Evolutionary conservation across 2,888 invertebrate genomes (phyloP).

Genomic region (Cabera pusaria): DNA sequence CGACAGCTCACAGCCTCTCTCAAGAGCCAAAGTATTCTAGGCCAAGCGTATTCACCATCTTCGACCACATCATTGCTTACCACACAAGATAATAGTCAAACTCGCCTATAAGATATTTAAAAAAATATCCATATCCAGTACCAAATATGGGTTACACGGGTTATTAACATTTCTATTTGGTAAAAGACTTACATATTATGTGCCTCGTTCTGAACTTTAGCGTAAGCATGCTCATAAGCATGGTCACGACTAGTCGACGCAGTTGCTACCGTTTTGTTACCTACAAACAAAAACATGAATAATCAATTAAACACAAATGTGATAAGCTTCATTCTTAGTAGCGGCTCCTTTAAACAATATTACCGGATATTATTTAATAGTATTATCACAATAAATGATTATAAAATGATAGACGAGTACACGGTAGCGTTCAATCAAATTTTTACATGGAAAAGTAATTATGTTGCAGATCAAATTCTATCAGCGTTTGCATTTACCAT

Average conservation of each 20-base stretch:
- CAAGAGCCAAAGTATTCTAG: no score
- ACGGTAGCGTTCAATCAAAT: slow-evolving; percentile 36
- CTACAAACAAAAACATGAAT: slow-evolving; percentile 36
- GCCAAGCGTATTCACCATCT: no score
- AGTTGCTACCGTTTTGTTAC: slow-evolving; percentile 55
- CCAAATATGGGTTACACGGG: no score
- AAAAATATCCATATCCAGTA: no score
- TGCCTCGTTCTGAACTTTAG: slow-evolving; percentile 85
- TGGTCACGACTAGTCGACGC: slow-evolving; percentile 79
- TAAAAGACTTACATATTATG: slow-evolving; percentile 64
- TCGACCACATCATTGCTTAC: no score
- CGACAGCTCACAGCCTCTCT: no score
- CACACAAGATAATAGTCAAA: no score
- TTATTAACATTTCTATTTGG: no score
- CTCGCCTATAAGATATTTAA: no score
- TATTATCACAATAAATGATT: slow-evolving; percentile 35
- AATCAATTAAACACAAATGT: slow-evolving; percentile 16
- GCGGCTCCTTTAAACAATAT: slow-evolving; percentile 34
- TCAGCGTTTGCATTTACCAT: no score
- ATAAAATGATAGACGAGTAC: slow-evolving; percentile 29
- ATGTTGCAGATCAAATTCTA: no score
- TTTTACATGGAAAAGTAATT: no score
- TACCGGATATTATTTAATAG: slow-evolving; percentile 23
- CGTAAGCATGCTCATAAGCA: slow-evolving; percentile 90
- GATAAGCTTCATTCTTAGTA: slow-evolving; percentile 37